These are phyloP conservation scores for Graptemys geographica DNA, from an alignment of 2,797 vertebrate genomes.

Conservation along the genomic window DNA sequence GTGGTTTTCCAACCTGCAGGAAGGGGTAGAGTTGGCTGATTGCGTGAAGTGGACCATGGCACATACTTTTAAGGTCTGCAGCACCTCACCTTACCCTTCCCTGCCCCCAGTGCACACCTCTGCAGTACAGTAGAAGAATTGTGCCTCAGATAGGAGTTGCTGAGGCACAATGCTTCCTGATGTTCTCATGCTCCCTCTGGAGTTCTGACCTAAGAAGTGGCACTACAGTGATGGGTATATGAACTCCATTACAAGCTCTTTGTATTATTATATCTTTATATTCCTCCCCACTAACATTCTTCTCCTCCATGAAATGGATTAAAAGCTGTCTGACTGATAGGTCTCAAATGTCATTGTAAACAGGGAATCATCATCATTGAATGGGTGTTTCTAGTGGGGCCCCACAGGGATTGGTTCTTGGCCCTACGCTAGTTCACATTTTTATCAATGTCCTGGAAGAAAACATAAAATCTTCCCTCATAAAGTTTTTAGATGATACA, in stretches of 20 bases:
- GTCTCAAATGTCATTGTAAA: background rate
- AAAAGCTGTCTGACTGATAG: background rate
- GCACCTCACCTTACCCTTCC: background rate
- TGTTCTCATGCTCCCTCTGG: background rate
- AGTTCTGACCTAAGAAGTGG: background rate
- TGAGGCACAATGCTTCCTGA: background rate
- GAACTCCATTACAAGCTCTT: background rate
- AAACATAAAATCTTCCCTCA: background rate
- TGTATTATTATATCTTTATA: background rate
- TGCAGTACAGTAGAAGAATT: background rate
- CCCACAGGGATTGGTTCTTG: background rate
- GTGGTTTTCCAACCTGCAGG: background rate
- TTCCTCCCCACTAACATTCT: background rate
- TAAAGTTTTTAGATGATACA: background rate
- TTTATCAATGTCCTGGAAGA: background rate
- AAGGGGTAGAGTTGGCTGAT: background rate
- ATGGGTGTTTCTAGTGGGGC: background rate
- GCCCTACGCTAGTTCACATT: background rate
- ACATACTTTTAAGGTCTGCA: background rate
- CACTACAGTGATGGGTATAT: background rate
- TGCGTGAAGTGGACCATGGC: background rate
- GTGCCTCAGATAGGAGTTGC: background rate
- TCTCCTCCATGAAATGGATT: background rate
- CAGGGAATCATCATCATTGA: background rate
- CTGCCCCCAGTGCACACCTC: background rate